Evolutionary conservation across 2,113 vertebrate species (phyloP).

Genomic region (Lagopus muta): DNA sequence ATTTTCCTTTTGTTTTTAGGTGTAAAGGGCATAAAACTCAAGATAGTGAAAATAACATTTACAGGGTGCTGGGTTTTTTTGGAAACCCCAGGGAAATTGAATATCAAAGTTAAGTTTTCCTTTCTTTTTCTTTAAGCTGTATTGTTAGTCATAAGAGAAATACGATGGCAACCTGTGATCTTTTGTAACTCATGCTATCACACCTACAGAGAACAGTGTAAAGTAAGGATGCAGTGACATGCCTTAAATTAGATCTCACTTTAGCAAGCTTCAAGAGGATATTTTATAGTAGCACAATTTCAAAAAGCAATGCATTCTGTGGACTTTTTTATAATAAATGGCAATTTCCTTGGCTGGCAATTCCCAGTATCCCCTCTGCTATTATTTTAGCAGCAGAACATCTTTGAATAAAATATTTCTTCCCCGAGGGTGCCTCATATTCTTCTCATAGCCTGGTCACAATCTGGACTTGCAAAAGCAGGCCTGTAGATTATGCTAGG

Average conservation of each 20-base stretch:
- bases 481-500: not conserved
- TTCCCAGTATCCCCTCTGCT: conserved; percentile 31
- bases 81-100: conserved; percentile 8
- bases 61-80: not conserved
- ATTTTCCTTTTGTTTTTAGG: conserved; percentile 37
- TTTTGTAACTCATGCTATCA: conserved; percentile 13
- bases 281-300: conserved; percentile 24
- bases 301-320: conserved; percentile 25
- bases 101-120: not conserved
- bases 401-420: conserved; percentile 20
- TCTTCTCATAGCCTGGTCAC: not conserved
- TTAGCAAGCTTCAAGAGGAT: conserved; percentile 27
- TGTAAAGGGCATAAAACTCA: not conserved
- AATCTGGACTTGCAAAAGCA: accelerated
- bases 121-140: conserved; percentile 30
- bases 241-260: conserved; percentile 52
- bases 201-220: conserved; percentile 17
- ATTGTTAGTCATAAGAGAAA: conserved; percentile 19
- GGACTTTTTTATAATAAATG: conserved; percentile 31
- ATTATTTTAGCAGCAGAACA: conserved; percentile 17
- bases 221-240: conserved; percentile 18
- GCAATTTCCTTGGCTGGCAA: conserved; percentile 1
- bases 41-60: not conserved
- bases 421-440: not conserved
- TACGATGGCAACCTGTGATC: conserved; percentile 6